Base-by-base conservation (phyloP, 2,113 vertebrate genomes). In the Tonatia bakeri region DNA sequence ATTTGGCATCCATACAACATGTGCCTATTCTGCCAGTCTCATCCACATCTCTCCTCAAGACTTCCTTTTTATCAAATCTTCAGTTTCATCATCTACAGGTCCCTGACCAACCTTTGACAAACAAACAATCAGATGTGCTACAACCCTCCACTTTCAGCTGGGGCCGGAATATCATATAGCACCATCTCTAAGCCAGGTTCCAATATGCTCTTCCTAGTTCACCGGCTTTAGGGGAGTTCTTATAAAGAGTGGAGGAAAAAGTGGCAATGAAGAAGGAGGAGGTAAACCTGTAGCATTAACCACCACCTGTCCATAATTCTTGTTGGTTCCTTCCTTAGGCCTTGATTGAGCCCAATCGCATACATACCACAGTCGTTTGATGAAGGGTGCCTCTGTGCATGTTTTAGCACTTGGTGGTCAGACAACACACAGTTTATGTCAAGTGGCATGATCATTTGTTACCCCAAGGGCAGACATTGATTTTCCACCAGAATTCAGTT, bases 201-300 rank as follows among this genome's bases (percentile, higher is more conserved):
- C 52, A 1, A 50, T 70, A 65, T 22, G 20, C 9, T 45, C 3
- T 43, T 45, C 31, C 28, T 50, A 8, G 4, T 59, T 85, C n/a
- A 17, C 36, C 67, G 6, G 5, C n/a, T 40, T 38, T 69, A 38
- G 36, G 31, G 43, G 1, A 52, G 26, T 45, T 38, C 15, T 90
- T 43, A 81, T 26, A 59, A 31, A 87, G 12, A 59, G 1, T 40
- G 10, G 14, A 14, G 54, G 26, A 20, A 52, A 4, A 79, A 73
- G 45, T 65, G 20, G 1, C 10, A 43, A 15, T 28, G 40, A 50
- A 26, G 5, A 7, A 72, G 72, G 69, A 75, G 4, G 24, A 38
- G 5, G 16, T 16, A 4, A 1, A 24, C 11, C 3, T 0, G 0
- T 8, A 31, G 5, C 15, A 19, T 17, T 38, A 28, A 54, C 16